Evolutionary conservation across 2,113 vertebrate genomes (phyloP).

Genomic region (Chlamydotis undulata): DNA sequence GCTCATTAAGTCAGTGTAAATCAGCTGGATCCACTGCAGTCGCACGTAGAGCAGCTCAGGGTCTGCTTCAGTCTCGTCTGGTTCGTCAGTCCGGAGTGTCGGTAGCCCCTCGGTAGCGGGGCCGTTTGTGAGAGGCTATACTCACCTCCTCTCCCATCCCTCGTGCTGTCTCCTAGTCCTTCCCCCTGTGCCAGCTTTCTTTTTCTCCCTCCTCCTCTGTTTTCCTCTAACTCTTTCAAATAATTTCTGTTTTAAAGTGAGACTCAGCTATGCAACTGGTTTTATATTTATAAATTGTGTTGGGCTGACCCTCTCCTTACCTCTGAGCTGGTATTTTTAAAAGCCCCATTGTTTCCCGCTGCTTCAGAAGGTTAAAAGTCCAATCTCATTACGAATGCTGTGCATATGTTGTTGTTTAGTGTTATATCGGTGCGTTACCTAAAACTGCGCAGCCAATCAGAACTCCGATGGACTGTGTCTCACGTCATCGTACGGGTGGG

Average conservation of each 20-base stretch:
- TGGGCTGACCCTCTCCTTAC: conserved; percentile 65
- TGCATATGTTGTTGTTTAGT: conserved; percentile 67
- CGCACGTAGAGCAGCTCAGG: not conserved
- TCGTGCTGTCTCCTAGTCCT: not conserved
- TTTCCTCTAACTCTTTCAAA: conserved; percentile 10
- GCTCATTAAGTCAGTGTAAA: not conserved
- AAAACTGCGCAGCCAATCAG: not conserved
- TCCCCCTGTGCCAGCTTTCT: not conserved
- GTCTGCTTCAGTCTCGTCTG: not conserved
- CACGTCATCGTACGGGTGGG: not conserved
- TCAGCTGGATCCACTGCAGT: not conserved
- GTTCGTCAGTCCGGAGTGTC: not conserved
- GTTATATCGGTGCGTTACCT: conserved; percentile 9
- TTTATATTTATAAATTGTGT: conserved; percentile 45
- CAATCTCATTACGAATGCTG: conserved; percentile 44
- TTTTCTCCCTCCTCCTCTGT: not conserved
- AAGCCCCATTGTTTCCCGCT: conserved; percentile 41
- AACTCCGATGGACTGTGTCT: not conserved
- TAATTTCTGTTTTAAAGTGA: conserved; percentile 15
- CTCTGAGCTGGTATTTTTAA: conserved; percentile 69
- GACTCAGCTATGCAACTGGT: conserved; percentile 24
- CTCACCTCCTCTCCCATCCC: not conserved
- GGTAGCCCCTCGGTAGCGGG: not conserved
- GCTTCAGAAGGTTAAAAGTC: conserved; percentile 67
- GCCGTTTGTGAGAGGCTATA: not conserved